These are phyloP conservation scores for Ciconia nigra DNA, from an alignment of 2,797 vertebrate genomes.

Conservation along the genomic window DNA sequence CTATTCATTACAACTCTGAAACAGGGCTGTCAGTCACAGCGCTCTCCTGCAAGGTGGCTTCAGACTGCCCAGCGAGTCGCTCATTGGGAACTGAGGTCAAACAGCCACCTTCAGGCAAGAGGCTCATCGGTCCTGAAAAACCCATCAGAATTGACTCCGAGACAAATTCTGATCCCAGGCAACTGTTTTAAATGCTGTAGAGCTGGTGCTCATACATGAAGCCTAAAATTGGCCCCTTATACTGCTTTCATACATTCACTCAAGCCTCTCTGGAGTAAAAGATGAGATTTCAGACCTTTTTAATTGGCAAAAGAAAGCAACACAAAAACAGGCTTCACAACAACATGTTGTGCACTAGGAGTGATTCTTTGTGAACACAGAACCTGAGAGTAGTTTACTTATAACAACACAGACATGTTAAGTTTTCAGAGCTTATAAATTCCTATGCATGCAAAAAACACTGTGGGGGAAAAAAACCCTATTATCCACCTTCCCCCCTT, in stretches of 20 bases:
- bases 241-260: not conserved
- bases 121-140: not conserved
- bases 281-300: not conserved
- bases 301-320: not conserved
- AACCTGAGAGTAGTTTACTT: not conserved
- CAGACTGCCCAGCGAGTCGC: not conserved
- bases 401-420: not conserved
- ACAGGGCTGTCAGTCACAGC: not conserved
- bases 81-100: not conserved
- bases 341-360: not conserved
- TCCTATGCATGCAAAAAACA: not conserved
- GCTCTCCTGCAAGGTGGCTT: not conserved
- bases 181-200: not conserved
- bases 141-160: not conserved
- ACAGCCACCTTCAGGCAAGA: not conserved
- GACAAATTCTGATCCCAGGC: not conserved
- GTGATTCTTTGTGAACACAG: not conserved
- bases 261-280: not conserved
- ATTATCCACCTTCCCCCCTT: not conserved
- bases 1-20: not conserved
- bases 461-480: accelerated
- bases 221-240: not conserved
- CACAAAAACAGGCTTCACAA: not conserved
- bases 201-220: not conserved
- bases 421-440: not conserved